Base-by-base conservation (phyloP, 1,140 invertebrate species). In the Drosophila serrata region DNA sequence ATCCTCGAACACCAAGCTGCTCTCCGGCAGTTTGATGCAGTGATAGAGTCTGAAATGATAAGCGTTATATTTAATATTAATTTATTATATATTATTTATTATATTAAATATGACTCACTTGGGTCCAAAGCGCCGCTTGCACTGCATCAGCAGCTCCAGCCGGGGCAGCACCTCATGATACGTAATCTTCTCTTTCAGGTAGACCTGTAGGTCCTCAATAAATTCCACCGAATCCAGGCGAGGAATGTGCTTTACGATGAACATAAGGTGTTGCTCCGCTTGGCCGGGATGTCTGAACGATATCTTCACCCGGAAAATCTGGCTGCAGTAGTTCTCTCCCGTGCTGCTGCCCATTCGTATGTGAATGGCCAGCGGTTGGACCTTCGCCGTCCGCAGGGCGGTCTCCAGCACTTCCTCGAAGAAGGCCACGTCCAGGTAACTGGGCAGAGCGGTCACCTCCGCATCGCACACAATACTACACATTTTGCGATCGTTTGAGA, bases 291-390 rank as follows among this genome's bases (percentile, higher is more conserved):
- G 31, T 17, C 53, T 8, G 17, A 53, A 31, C 15, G 37, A n/a
- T 33, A 49, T 31, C 24, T 68, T 72, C 1, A 70, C 68, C 8
- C 91, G 69, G 51, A 91, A 92, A 29, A 92, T 90, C 46, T 79
- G 58, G 37, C 91, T 92, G 48, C 87, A 92, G 49, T 90, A 92
- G 51, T 92, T 92, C 29, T 92, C 91, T 3, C 91, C 91, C 6
- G 67, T 65, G 61, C 73, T 79, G 72, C 91, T 92, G 51, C 91
- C 91, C 75, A 90, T 57, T 17, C 39, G 56, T 4, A 80, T 75
- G 27, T 81, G 49, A 13, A 91, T 70, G 17, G 51, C 37, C 6
- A 62, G 3, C 0, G 92, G 12, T 29, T 73, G 11, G 1, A 77
- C 49, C 13, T 62, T 57, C 0, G 77, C 49, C 0, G 90, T 79